These are phyloP conservation scores for Drosophila virilis DNA, from an alignment of 1,140 invertebrate genomes.

Conservation along the genomic window DNA sequence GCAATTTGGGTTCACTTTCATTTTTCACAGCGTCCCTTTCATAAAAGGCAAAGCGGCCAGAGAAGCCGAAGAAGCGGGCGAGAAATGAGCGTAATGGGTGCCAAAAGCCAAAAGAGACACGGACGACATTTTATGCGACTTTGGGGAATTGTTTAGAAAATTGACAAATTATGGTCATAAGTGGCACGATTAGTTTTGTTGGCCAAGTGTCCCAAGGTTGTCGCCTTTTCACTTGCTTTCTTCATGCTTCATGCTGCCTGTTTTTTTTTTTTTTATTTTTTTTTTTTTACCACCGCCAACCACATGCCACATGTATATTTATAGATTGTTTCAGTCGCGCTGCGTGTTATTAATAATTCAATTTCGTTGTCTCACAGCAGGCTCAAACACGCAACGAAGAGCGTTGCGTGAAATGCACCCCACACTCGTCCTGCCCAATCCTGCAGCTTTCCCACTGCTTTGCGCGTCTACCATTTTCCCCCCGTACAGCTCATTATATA, in stretches of 20 bases:
- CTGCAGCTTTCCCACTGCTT: neutral
- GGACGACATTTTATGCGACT: constrained; percentile 68
- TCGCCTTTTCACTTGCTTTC: constrained; percentile 34
- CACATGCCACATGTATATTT: constrained; percentile 17
- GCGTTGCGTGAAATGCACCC: constrained; percentile 17
- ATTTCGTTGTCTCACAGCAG: constrained; percentile 63
- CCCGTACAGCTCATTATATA: constrained; percentile 64
- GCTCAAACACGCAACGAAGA: constrained; percentile 53
- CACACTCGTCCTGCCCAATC: neutral
- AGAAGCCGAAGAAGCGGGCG: constrained; percentile 2
- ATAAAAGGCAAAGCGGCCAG: neutral
- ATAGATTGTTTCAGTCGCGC: constrained; percentile 37
- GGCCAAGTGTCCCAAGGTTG: constrained; percentile 54
- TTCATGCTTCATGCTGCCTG: neutral
- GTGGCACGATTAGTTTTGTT: constrained; percentile 72
- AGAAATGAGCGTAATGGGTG: constrained; percentile 69
- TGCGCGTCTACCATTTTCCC: constrained; percentile 14
- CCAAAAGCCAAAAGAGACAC: constrained; percentile 63
- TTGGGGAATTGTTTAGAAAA: constrained; percentile 78
- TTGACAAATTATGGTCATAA: constrained; percentile 79
- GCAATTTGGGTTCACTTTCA: constrained; percentile 59
- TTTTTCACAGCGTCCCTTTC: constrained; percentile 62
- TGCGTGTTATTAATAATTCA: constrained; percentile 81
- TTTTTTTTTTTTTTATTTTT: neutral
- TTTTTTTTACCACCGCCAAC: neutral